These are phyloP conservation scores for Bettongia penicillata DNA, from an alignment of 2,113 vertebrate species.

Conservation along the genomic window DNA sequence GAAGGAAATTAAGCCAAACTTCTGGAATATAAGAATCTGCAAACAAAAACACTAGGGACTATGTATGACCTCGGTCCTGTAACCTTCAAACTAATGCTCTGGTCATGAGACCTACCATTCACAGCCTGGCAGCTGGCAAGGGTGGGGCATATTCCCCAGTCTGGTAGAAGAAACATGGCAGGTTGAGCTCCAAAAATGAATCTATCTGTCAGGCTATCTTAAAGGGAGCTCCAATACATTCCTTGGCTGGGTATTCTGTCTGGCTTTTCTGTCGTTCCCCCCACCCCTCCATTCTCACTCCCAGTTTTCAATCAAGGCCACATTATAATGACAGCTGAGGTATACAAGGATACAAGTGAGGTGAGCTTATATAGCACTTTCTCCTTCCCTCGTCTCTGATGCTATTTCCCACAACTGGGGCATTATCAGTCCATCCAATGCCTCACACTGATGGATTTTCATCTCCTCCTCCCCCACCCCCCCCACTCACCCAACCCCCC, in stretches of 20 bases:
- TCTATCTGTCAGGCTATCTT: background rate
- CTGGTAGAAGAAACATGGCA: background rate
- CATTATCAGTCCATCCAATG: background rate
- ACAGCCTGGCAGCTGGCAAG: background rate
- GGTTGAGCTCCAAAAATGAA: background rate
- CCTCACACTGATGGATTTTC: background rate
- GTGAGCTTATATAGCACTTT: background rate
- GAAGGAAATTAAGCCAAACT: background rate
- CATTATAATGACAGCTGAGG: background rate
- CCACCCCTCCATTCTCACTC: background rate
- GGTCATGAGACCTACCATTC: background rate
- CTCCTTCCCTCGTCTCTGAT: conserved; percentile 11
- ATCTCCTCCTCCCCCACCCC: background rate
- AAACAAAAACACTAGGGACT: background rate
- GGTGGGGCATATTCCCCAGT: rapidly evolving
- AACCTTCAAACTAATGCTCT: background rate
- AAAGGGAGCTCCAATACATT: background rate
- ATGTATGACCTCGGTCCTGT: conserved; percentile 53
- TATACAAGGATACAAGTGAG: background rate
- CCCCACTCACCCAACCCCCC: background rate
- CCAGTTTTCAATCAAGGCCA: background rate
- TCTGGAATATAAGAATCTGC: background rate
- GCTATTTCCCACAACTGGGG: background rate
- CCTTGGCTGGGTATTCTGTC: background rate
- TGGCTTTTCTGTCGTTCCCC: background rate